A percentile compares a stretch with the other conserved stretches of the same genome.
Conservation (phyloP, 2,888 invertebrate species). For the Hemaris fuciformis region DNA sequence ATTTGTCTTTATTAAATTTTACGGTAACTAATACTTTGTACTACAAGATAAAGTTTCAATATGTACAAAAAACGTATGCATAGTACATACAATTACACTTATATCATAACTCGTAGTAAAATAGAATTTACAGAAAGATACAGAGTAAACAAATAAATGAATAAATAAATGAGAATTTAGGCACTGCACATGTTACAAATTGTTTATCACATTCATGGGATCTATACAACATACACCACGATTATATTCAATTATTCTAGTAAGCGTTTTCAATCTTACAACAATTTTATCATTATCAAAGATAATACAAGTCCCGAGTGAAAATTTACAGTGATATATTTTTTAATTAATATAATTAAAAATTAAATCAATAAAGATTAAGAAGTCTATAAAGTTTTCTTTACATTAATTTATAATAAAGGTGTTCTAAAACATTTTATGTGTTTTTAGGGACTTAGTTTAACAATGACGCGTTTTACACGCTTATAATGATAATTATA, state of each 20-base stretch:
- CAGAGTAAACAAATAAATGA: conserved; percentile 38
- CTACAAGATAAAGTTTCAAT: conserved; percentile 74
- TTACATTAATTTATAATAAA: background rate
- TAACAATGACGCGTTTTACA: background rate
- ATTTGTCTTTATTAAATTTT: conserved; percentile 79
- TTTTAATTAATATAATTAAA: background rate
- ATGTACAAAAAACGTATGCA: conserved; percentile 69
- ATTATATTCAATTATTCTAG: conserved; percentile 67
- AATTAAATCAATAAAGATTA: background rate
- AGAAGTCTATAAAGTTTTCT: background rate
- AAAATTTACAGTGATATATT: conserved; percentile 8
- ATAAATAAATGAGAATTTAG: conserved; percentile 73
- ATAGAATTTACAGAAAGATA: conserved; percentile 51
- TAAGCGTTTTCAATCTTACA: conserved; percentile 78
- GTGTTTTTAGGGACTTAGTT: background rate
- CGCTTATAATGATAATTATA: background rate
- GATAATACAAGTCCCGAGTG: conserved; percentile 19
- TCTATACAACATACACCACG: conserved; percentile 58
- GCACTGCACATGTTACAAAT: conserved; percentile 74
- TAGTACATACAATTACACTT: conserved; percentile 33
- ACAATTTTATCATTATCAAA: conserved; percentile 66
- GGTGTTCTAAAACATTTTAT: background rate
- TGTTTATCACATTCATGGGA: conserved; percentile 77
- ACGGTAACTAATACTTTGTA: conserved; percentile 73
- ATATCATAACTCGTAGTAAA: conserved; percentile 47